Evolutionary conservation across 2,113 vertebrate species (phyloP), one percentile per base, ranked within the genome.

Genomic region (Phaetusa simplex): DNA sequence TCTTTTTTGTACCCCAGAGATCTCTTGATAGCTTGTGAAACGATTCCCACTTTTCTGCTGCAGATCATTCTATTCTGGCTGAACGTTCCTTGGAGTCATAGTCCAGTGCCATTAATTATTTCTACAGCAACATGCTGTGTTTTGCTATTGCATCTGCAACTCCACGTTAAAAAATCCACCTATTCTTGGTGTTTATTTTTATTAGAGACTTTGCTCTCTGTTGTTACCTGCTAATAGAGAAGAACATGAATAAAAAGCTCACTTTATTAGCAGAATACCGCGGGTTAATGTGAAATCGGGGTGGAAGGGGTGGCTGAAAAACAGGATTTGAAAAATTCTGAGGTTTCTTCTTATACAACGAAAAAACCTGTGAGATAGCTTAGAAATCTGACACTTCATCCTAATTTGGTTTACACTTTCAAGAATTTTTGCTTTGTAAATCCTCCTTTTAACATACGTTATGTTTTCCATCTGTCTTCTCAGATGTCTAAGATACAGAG

Each of bases 401-500:
- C 56, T 91, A 88, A 95, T 93, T 83, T 91, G 59, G 87, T 97
- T 96, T 97, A 94, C 93, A 88, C 93, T 96, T 95, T 94, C 79
- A 76, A 95, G 88, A 91, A 89, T 91, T 95, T 95, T 95, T 97
- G 92, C 95, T 96, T 96, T 97, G 92, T 97, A 92, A 95, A 87
- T 95, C 73, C 91, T 92, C 36, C 77, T 93, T 93, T 96, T 97
- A 95, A 93, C 83, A 84, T 97, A 95, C 81, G 80, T 91, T 97
- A 74, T 86, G 80, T 95, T 97, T 97, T 95, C 96, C 96, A 97
- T 97, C 96, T 97, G 95, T 94, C 85, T 94, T 94, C 59, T 96
- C 92, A 97, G 90, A 96, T 97, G 82, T 73, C 84, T 89, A 1
- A 85, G 90, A 94, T 91, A 47, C 59, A 78, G 89, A 82, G 71